Base-by-base conservation (phyloP, 2,797 vertebrate genomes). In the Leontocebus nigricollis region DNA sequence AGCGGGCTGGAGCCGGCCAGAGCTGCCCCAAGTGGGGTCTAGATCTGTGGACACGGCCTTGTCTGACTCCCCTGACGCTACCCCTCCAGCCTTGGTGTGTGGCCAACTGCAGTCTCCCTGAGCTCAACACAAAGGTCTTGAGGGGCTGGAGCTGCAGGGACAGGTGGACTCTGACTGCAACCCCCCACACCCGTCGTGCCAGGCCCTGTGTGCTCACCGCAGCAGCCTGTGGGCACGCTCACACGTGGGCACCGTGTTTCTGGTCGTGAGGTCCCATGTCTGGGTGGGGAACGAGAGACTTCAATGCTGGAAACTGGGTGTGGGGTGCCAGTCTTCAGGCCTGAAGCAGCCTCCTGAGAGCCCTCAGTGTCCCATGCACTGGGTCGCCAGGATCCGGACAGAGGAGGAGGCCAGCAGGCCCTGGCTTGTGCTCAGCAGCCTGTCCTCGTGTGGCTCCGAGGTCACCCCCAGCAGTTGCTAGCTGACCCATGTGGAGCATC, bases 1-100 rank as follows among this genome's bases (percentile, higher is more conserved):
- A 24, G 67, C 27, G 30, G 46, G 14, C 67, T 11, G 10, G 46
- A 30, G 57, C 26, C 1, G 33, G 33, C 64, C 64, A 67, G 15
- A 67, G 33, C 15, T 36, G 55, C 4, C 5, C 67, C 7, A 30
- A 5, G 41, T 1, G 0, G 52, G 26, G 7, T 2, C 39, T 10
- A 67, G 61, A 80, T 33, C 26, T 3, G 30, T 7, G 2, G 17
- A 55, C 57, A 27, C 50, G 46, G 27, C 61, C 93, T 19, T 7
- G 20, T 15, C 72, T 7, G 4, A 17, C 13, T 0, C 55, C 61
- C 73, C 9, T 2, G 13, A 1, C 0, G 0, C 91, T 36, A 44
- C 44, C 64, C 61, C 15, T 30, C 59, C 20, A 36, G 87, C 52
- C 24, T 33, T 84, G 76, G n/a, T 46, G 11, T 0, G 0, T 14